Evolutionary conservation across 2,888 invertebrate genomes (phyloP).

Genomic region (Ochropleura plecta): DNA sequence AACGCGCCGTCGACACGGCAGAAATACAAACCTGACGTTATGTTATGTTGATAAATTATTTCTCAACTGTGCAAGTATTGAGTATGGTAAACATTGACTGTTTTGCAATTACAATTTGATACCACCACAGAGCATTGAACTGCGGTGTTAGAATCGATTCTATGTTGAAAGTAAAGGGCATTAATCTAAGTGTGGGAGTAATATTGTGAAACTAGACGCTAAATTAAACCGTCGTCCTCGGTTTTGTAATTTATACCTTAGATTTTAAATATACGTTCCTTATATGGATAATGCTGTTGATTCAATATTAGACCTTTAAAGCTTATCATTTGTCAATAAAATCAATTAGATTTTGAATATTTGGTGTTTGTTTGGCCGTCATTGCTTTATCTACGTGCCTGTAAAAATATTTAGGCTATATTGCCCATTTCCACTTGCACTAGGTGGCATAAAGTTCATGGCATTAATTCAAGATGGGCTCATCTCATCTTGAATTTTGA

Average conservation of each 20-base stretch:
- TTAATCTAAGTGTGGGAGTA: conserved; percentile 55
- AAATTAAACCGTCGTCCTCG: conserved; percentile 48
- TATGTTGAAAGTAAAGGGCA: conserved; percentile 60
- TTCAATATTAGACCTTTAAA: conserved; percentile 13
- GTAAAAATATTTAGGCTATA: neutral
- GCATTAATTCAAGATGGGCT: neutral
- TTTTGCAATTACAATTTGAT: conserved; percentile 51
- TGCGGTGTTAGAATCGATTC: conserved; percentile 29
- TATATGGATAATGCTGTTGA: conserved; percentile 12
- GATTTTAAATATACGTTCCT: conserved; percentile 31
- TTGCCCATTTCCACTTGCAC: neutral
- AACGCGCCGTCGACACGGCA: neutral
- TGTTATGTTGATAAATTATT: neutral
- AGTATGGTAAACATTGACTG: neutral
- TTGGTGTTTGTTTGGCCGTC: neutral
- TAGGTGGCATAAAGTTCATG: neutral
- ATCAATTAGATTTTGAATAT: neutral
- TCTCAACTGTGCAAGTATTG: neutral
- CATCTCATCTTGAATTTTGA: neutral
- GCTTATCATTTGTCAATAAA: neutral
- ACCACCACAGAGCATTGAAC: conserved; percentile 30
- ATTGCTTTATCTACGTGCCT: neutral
- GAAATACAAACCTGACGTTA: neutral
- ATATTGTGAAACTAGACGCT: conserved; percentile 55
- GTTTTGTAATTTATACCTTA: conserved; percentile 11